Evolutionary conservation across 2,888 invertebrate species (phyloP), one percentile per base, ranked within the genome.

Genomic region (Rhagophthalmus giganteus): DNA sequence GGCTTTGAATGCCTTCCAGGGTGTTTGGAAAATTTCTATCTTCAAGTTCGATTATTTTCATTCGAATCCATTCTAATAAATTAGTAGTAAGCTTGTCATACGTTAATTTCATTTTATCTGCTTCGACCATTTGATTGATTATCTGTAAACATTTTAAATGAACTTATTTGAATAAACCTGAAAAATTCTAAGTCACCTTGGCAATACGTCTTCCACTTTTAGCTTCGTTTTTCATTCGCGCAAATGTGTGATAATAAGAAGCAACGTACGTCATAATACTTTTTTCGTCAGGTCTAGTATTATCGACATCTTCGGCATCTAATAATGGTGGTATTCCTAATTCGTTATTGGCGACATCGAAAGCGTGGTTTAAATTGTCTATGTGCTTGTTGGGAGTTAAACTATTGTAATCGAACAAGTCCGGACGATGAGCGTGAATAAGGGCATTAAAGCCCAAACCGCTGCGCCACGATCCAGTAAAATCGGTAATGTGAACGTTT

Each of bases 251-350:
- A 77, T 99, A 99, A 78, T 97, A 98, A 9, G 95, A 94, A 1
- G 98, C 97, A 25, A 99, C 96, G 73, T 99, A 99, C 12, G 98
- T 99, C 80, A 99, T 92, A 71, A 99, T 94, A 20, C 96, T 96
- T 76, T 97, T 98, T 79, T 99, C 99, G 73, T 98, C 98, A 0
- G 97, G 97, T 32, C 93, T 82, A 41, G 81, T 86, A 0, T 90
- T 94, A 77, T 98, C 97, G 60, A 99, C 90, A 75, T 99, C 89
- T 81, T 97, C 97, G 53, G 97, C 95, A 73, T 97, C 97, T 38
- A 98, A 81, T 46, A 98, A 83, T 57, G 86, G 83, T 9, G 95
- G 92, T 57, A 99, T 97, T 34, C 95, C 96, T 61, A 99, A 82
- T 66, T 96, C 89, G 41, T 86, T 84, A 73, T 94, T 90, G 0